These are phyloP conservation scores for Carcinoscorpius rotundicauda DNA, from an alignment of 1,140 invertebrate genomes.

Conservation along the genomic window DNA sequence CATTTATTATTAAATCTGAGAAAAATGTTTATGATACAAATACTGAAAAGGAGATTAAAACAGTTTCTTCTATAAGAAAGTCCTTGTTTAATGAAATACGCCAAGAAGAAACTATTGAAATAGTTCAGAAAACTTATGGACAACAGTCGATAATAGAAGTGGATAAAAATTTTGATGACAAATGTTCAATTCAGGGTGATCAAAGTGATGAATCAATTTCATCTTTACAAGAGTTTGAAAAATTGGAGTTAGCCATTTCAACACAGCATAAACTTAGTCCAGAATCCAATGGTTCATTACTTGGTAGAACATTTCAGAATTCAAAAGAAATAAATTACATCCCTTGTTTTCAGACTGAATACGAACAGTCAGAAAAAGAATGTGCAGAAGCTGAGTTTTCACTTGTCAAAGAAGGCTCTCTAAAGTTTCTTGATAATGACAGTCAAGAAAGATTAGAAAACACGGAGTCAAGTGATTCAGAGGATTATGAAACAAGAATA, in stretches of 20 bases:
- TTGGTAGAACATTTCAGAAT: slow-evolving; percentile 26
- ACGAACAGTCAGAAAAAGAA: slow-evolving; percentile 75
- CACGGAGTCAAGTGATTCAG: slow-evolving; percentile 38
- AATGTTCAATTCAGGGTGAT: too few species aligned
- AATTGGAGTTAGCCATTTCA: slow-evolving; percentile 33
- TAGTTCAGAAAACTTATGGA: too few species aligned
- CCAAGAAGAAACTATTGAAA: too few species aligned
- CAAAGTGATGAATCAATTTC: slow-evolving; percentile 23
- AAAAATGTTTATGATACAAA: slow-evolving; percentile 17
- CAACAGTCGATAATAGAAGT: too few species aligned
- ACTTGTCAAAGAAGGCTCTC: slow-evolving; percentile 47
- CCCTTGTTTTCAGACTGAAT: slow-evolving; percentile 75
- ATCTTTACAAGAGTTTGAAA: slow-evolving; percentile 38
- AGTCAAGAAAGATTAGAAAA: slow-evolving; percentile 38
- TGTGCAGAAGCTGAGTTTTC: slow-evolving; percentile 57
- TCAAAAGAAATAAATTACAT: slow-evolving; percentile 72
- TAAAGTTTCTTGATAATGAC: slow-evolving; percentile 55
- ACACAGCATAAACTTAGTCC: slow-evolving; percentile 6
- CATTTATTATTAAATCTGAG: slow-evolving; percentile 17
- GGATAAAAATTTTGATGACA: slow-evolving; percentile 25
- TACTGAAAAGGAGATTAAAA: neutral
- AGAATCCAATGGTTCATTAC: slow-evolving; percentile 18
- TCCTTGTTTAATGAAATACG: too few species aligned
- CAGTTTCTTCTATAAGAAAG: too few species aligned
- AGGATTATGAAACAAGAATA: slow-evolving; percentile 56